These are phyloP conservation scores for Agrochola circellaris DNA, from an alignment of 2,888 invertebrate genomes.

Conservation along the genomic window DNA sequence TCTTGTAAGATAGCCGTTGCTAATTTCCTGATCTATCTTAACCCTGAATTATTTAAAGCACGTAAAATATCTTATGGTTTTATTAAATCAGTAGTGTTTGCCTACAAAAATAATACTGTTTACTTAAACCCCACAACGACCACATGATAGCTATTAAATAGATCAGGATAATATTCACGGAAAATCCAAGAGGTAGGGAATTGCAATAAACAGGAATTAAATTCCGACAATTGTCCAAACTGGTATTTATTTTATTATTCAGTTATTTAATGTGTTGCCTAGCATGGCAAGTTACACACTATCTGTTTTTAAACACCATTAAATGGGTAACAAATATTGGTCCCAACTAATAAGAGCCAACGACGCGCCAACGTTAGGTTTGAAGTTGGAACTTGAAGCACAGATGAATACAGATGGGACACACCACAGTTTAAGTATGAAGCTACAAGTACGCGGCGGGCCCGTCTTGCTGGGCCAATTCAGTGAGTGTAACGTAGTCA, in stretches of 20 bases:
- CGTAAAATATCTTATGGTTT: background rate
- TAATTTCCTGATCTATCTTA: constrained; percentile 2
- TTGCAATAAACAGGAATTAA: constrained; percentile 30
- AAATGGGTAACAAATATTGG: background rate
- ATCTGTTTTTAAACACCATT: background rate
- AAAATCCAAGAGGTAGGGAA: constrained; percentile 1
- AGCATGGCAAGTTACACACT: background rate
- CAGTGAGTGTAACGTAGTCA: no score
- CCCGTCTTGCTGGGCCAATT: no score
- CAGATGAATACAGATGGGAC: no score
- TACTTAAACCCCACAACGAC: background rate
- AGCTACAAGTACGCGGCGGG: no score
- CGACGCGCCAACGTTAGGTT: background rate
- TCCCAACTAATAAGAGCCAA: background rate
- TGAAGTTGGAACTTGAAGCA: background rate
- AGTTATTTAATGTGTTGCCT: constrained; percentile 8
- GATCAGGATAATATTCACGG: constrained; percentile 10
- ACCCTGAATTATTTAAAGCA: no score
- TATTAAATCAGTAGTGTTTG: no score
- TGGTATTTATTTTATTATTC: constrained; percentile 12
- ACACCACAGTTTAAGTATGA: no score
- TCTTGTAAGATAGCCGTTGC: constrained; percentile 3
- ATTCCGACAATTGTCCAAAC: constrained; percentile 3
- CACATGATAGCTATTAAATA: background rate
- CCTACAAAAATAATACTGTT: background rate